phyloP scores from a whole-genome alignment of 2,888 invertebrate genomes.

The Ochropleura leucogaster region DNA sequence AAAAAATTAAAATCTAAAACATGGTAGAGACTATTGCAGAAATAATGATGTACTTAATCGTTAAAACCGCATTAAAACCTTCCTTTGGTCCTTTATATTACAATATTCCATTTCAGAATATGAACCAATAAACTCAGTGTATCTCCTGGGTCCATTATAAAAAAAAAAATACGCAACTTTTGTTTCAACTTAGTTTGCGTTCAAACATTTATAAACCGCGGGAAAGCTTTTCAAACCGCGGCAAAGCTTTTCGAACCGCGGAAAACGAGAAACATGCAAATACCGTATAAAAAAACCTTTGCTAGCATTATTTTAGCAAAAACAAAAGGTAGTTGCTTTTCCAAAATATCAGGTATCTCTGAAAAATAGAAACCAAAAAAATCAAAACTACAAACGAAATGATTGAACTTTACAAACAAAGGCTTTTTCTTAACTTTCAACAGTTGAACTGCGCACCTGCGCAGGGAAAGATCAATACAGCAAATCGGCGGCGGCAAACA shows the following conservation, averaged over 20 bases:
- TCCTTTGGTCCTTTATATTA: neutral
- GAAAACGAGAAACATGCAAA: neutral
- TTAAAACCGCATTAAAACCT: neutral
- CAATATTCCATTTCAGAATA: no score
- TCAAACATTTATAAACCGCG: neutral
- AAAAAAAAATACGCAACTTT: neutral
- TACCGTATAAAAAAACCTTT: neutral
- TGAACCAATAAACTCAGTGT: neutral
- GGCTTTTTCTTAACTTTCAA: neutral
- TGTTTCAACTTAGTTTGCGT: neutral
- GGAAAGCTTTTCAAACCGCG: neutral
- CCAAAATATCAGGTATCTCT: neutral
- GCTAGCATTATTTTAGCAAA: neutral
- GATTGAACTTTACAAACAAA: neutral
- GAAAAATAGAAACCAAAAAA: neutral
- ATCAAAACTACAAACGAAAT: neutral
- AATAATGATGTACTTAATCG: neutral
- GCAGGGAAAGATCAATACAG: neutral
- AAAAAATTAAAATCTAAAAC: neutral
- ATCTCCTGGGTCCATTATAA: no score
- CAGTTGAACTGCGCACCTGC: neutral
- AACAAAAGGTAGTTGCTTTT: neutral
- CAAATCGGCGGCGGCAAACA: no score
- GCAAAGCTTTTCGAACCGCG: neutral
- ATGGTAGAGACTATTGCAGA: neutral